Evolutionary conservation across 2,797 vertebrate genomes (phyloP).

Genomic region (Anableps anableps): DNA sequence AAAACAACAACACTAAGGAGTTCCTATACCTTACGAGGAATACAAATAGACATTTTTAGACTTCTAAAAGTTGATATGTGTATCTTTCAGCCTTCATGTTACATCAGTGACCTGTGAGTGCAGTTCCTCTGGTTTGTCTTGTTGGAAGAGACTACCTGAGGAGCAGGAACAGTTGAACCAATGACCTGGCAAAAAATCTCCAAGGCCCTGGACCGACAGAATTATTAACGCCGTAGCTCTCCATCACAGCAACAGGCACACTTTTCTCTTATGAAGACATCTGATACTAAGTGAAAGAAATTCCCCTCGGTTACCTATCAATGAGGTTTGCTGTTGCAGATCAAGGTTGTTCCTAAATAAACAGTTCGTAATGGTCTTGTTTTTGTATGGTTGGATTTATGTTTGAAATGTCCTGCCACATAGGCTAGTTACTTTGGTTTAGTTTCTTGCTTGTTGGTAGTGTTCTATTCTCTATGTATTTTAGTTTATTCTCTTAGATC

Average conservation of each 20-base stretch:
- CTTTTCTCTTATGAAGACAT: not conserved
- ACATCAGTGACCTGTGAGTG: no score
- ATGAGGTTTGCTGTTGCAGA: not conserved
- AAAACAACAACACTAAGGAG: not conserved
- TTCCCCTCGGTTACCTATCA: not conserved
- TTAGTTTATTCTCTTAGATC: not conserved
- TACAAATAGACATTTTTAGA: no score
- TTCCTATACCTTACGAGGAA: not conserved
- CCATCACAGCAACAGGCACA: not conserved
- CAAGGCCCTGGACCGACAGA: not conserved
- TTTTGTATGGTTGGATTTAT: not conserved
- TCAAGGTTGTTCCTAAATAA: not conserved
- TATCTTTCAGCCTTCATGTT: not conserved
- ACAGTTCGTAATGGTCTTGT: not conserved
- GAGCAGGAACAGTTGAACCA: not conserved
- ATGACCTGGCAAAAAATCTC: not conserved
- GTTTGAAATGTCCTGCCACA: not conserved
- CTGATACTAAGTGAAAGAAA: not conserved
- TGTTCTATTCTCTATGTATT: not conserved
- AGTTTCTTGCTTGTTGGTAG: not conserved
- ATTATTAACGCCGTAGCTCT: not conserved
- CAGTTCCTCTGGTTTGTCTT: not conserved
- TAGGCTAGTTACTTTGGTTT: not conserved
- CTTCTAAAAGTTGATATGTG: not conserved
- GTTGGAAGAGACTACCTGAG: not conserved